Base-by-base conservation (phyloP, 2,797 vertebrate species). In the Parambassis ranga region DNA sequence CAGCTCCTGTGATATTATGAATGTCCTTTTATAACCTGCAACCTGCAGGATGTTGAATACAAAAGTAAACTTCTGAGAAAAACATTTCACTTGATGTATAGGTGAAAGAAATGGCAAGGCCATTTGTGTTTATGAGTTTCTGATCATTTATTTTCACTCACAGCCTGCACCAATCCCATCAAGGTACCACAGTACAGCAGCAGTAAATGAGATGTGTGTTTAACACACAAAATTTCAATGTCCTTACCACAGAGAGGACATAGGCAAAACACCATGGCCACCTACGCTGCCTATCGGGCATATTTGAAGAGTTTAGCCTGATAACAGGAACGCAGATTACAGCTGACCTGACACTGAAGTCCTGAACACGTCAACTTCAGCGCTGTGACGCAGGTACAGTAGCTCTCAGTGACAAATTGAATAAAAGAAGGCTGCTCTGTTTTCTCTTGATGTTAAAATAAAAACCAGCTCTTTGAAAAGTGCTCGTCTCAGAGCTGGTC, bases 381-480 rank as follows among this genome's bases (percentile, higher is more conserved):
- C 9, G 27, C 51, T 19, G 10, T 33, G 19, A 56, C 7, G 9
- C 36, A 27, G 52, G 22, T 51, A 18, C 43, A 16, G 47, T 8
- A 18, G 52, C 51, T 60, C 59, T 66, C 26, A 2, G 38, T 27
- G 63, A 76, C 65, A 65, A 65, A 67, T 2, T 47, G 41, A 65
- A 81, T 48, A 35, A 43, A 56, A 53, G 35, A 39, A 13, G 9
- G 18, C 18, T 15, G 36, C 27, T 53, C 47, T 37, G 46, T 64
- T 66, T 61, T 41, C 37, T 64, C 30, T 50, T 70, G 50, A 64
- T 65, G 31, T 47, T 18, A 50, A 30, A 69, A 62, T 46, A 55
- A 65, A 41, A 60, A 53, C 36, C 22, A 47, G 58, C 68, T 70
- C 57, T 70, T 72, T 74, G 65, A 75, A 79, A 65, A 37, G 33